Conservation (phyloP, 2,797 vertebrate species). For the Labeo calbasu region DNA sequence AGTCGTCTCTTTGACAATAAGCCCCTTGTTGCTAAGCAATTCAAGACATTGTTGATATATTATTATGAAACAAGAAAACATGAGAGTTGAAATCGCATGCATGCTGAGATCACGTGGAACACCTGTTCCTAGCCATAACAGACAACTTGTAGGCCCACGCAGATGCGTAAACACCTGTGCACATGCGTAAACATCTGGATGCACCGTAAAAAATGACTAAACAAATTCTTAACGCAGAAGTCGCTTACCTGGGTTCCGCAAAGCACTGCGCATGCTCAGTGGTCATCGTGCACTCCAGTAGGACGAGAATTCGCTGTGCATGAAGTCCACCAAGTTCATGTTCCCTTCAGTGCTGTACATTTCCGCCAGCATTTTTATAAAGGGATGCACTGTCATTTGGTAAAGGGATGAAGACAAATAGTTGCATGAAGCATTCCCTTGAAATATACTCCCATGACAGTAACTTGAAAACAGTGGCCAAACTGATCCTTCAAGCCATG, state of each 20-base stretch:
- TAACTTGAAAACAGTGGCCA: slow-evolving; percentile 47
- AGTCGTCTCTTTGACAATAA: slow-evolving; percentile 22
- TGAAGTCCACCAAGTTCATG: slow-evolving; percentile 73
- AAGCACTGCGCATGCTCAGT: slow-evolving; percentile 65
- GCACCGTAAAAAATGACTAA: background rate
- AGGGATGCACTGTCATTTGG: slow-evolving; percentile 80
- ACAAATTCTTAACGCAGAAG: background rate
- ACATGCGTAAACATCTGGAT: slow-evolving; percentile 40
- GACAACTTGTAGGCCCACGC: slow-evolving; percentile 1
- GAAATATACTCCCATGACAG: slow-evolving; percentile 52
- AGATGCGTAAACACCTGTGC: slow-evolving; percentile 39
- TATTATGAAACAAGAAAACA: slow-evolving; percentile 17
- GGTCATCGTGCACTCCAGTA: slow-evolving; percentile 69
- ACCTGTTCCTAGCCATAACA: slow-evolving; percentile 29
- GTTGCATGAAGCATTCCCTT: slow-evolving; percentile 61
- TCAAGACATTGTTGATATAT: slow-evolving; percentile 4
- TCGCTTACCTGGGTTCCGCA: slow-evolving; percentile 76
- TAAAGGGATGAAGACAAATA: slow-evolving; percentile 68
- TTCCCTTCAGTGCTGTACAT: slow-evolving; percentile 72
- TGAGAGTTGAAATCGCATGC: slow-evolving; percentile 5
- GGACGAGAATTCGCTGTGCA: slow-evolving; percentile 71
- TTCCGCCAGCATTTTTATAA: slow-evolving; percentile 77
- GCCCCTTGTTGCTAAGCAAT: slow-evolving; percentile 42
- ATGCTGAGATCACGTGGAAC: slow-evolving; percentile 12
- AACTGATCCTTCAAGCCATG: slow-evolving; percentile 57